Base-by-base conservation (phyloP, 2,797 vertebrate species). In the Schizopygopsis pylzovi region DNA sequence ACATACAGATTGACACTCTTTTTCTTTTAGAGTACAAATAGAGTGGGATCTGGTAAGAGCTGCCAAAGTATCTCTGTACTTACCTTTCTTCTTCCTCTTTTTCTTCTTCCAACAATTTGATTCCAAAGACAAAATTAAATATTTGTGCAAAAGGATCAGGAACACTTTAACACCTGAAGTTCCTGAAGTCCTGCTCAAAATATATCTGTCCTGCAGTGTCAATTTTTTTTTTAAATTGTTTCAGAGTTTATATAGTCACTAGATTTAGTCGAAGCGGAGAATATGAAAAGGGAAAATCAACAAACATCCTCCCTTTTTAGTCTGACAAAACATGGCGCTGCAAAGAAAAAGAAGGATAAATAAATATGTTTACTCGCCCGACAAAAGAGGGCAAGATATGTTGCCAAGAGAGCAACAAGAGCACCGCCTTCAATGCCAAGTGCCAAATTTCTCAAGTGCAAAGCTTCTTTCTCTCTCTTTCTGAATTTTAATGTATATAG, bases 61-160 rank as follows among this genome's bases (percentile, higher is more conserved):
- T 61, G 52, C n/a, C 18, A 79, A 61, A 61, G 28, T 39, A 56
- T 56, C 33, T 41, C 52, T 39, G 20, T 11, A 45, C 47, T 54
- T n/a, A 3, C 75, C 54, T 25, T 37, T 80, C 61, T 22, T 45
- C 43, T 3, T 43, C 41, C 7, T 65, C 8, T 33, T 37, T 7
- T 80, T 25, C 70, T 72, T 47, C 13, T 61, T 16, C 65, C n/a
- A 47, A 13, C 4, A 47, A 25, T 52, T 78, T 67, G 18, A 18
- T 79, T 85, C 43, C 59, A 20, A 59, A 85, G 75, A 68, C 47
- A 12, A 68, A 72, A 87, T 85, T 72, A 45, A 68, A 12, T 22
- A 71, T 63, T 85, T 47, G 9, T 25, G 63, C 25, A 73, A 18
- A 49, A 65, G 39, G 1, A 37, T 20, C 20, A 70, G 47, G 6